Evolutionary conservation across 1,140 invertebrate genomes (phyloP).

Genomic region (Ostrea denselamellosa): DNA sequence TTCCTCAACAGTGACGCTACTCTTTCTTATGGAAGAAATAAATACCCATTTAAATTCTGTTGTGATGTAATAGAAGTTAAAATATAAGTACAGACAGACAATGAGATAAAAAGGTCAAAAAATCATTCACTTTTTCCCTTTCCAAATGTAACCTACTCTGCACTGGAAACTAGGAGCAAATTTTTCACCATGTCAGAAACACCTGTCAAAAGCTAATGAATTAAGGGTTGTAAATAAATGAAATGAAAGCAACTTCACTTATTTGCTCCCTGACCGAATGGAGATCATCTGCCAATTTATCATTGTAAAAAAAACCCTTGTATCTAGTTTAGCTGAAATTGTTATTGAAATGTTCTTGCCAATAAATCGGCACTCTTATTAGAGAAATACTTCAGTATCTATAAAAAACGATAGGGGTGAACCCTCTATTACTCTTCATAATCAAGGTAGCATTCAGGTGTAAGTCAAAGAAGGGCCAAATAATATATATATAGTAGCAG

Average conservation of each 20-base stretch:
- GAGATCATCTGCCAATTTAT: slow-evolving; percentile 20
- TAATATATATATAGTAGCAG: slow-evolving; percentile 11
- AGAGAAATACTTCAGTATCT: slow-evolving; percentile 36
- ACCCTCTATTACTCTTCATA: slow-evolving; percentile 9
- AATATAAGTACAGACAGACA: too few species aligned
- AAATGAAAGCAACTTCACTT: slow-evolving; percentile 10
- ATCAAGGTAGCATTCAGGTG: slow-evolving; percentile 23
- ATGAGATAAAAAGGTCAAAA: too few species aligned
- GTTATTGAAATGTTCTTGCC: slow-evolving; percentile 37
- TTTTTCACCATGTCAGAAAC: not conserved
- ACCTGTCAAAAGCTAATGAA: slow-evolving; percentile 5
- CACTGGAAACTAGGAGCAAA: not conserved
- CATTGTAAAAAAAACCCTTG: not conserved
- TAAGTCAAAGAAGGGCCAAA: not conserved
- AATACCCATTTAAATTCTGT: too few species aligned
- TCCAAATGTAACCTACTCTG: too few species aligned
- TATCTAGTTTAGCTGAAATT: slow-evolving; percentile 33
- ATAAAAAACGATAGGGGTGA: slow-evolving; percentile 24
- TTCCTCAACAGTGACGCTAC: too few species aligned
- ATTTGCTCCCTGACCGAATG: slow-evolving; percentile 10
- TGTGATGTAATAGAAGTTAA: too few species aligned
- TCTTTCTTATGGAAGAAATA: too few species aligned
- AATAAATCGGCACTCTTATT: slow-evolving; percentile 38
- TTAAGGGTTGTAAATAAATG: not conserved
- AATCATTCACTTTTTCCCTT: too few species aligned